These are phyloP conservation scores for Willowsia nigromaculata DNA, from an alignment of 2,888 invertebrate genomes.

Conservation along the genomic window DNA sequence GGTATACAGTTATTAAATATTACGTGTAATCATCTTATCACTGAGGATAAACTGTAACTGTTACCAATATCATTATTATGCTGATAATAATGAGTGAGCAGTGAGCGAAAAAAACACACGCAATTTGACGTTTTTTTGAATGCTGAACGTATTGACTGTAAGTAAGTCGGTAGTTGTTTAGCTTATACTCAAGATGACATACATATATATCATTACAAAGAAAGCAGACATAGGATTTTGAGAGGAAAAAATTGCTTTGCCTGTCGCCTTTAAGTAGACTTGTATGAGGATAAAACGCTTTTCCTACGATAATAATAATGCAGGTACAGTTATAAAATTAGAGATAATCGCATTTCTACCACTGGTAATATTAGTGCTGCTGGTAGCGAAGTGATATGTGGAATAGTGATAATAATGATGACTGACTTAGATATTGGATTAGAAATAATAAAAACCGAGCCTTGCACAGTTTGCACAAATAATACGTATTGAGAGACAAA, in stretches of 20 bases:
- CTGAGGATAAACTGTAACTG: slow-evolving; percentile 47
- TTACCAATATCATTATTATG: slow-evolving; percentile 27
- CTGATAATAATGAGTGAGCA: background rate
- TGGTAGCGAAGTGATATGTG: background rate
- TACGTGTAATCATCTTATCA: slow-evolving; percentile 1
- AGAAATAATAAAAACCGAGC: background rate
- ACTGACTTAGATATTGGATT: slow-evolving; percentile 30
- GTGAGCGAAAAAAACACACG: background rate
- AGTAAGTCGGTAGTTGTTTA: too few relatives aligned
- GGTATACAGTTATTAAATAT: slow-evolving; percentile 53
- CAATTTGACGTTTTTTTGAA: background rate
- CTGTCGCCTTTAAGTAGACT: background rate
- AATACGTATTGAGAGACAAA: background rate
- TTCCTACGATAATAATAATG: slow-evolving; percentile 37
- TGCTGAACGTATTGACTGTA: background rate
- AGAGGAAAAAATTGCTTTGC: background rate
- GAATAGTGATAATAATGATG: slow-evolving; percentile 1
- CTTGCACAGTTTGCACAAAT: background rate
- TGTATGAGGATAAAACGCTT: background rate
- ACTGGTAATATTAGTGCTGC: background rate
- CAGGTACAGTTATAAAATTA: slow-evolving; percentile 66
- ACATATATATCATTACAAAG: too few relatives aligned
- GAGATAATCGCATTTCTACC: slow-evolving; percentile 50
- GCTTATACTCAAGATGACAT: too few relatives aligned
- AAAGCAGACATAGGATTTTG: too few relatives aligned